Conservation (phyloP, 2,113 vertebrate genomes). For the Rattus rattus region DNA sequence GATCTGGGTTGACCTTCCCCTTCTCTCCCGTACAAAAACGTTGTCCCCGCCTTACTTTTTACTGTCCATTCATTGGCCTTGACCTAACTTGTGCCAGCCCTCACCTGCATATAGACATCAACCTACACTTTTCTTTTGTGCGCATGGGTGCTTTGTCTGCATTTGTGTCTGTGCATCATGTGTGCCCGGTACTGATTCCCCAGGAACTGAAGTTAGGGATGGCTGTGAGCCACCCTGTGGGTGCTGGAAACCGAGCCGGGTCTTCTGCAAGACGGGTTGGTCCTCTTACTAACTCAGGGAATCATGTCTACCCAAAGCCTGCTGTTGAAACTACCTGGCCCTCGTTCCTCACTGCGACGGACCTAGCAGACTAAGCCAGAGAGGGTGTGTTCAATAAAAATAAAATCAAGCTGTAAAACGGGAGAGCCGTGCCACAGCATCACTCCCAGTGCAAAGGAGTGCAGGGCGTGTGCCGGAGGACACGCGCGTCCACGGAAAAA, state of each 20-base stretch:
- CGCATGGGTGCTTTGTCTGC: not conserved
- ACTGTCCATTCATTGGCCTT: too few relatives aligned
- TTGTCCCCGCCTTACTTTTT: too few relatives aligned
- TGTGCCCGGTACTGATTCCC: not conserved
- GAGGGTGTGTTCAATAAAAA: not conserved
- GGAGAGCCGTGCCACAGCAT: not conserved
- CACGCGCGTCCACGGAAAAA: fast-evolving
- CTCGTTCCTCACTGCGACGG: fast-evolving
- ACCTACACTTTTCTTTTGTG: too few relatives aligned
- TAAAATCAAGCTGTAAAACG: not conserved
- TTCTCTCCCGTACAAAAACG: too few relatives aligned
- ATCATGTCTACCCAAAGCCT: not conserved
- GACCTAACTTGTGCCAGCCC: too few relatives aligned
- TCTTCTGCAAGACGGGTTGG: not conserved
- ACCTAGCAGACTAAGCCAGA: not conserved
- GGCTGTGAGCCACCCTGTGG: too few relatives aligned
- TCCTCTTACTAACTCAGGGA: not conserved
- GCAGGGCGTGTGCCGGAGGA: too few relatives aligned
- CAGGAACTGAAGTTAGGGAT: not conserved
- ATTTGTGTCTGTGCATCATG: not conserved
- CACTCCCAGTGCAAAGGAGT: not conserved
- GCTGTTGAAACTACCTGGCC: not conserved
- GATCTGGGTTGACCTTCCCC: too few relatives aligned
- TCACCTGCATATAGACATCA: too few relatives aligned
- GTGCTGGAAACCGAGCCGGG: not conserved